Conservation (phyloP, 2,113 vertebrate genomes). For the Cottus gobio region DNA sequence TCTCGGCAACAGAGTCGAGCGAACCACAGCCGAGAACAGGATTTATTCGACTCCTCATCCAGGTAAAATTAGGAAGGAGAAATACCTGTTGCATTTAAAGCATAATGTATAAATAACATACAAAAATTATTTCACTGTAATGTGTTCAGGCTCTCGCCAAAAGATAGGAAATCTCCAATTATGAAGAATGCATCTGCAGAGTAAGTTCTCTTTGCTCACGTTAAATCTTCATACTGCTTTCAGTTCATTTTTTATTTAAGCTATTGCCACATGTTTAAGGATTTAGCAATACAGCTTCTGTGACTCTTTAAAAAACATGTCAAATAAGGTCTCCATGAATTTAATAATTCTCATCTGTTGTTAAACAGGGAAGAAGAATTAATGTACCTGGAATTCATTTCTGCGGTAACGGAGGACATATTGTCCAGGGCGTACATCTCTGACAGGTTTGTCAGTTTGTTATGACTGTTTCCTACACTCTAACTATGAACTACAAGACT, state of each 20-base stretch:
- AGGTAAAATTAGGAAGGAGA: slow-evolving; percentile 76
- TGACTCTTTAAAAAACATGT: not conserved
- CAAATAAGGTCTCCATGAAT: not conserved
- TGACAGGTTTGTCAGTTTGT: slow-evolving; percentile 84
- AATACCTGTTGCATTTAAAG: not conserved
- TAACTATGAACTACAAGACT: not conserved
- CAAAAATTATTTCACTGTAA: not conserved
- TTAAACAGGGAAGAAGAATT: slow-evolving; percentile 91
- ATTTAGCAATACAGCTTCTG: not conserved
- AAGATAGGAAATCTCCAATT: slow-evolving; percentile 64
- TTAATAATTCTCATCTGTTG: slow-evolving; percentile 22
- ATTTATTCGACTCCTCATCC: slow-evolving; percentile 59
- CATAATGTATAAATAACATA: not conserved
- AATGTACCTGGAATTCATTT: slow-evolving; percentile 91
- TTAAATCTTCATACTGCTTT: not conserved
- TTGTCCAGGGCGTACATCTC: slow-evolving; percentile 90
- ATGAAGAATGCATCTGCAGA: slow-evolving; percentile 78
- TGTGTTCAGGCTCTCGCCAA: slow-evolving; percentile 66
- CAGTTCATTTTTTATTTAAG: not conserved
- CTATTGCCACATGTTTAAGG: not conserved
- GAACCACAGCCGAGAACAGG: slow-evolving; percentile 36
- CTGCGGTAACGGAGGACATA: slow-evolving; percentile 93
- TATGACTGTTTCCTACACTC: not conserved
- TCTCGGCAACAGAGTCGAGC: slow-evolving; percentile 49
- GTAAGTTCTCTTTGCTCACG: slow-evolving; percentile 79